Conservation (phyloP, 2,797 vertebrate genomes). For the Micromesistius poutassou region DNA sequence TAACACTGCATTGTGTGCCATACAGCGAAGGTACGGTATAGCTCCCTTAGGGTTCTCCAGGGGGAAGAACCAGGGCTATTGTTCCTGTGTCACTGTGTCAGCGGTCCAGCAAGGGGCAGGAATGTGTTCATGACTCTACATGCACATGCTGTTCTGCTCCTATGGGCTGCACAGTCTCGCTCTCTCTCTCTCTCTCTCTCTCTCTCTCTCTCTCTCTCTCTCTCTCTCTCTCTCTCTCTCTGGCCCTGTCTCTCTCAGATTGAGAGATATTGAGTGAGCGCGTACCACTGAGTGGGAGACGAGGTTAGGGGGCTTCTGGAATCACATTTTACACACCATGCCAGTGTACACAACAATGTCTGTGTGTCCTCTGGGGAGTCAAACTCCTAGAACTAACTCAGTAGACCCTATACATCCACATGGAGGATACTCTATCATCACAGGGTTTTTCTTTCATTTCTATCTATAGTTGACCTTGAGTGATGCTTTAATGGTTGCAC, state of each 20-base stretch:
- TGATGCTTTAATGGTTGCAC: background rate
- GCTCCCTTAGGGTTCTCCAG: constrained; percentile 35
- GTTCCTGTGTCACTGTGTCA: constrained; percentile 62
- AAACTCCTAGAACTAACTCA: constrained; percentile 1
- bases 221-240: too few relatives aligned
- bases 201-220: constrained; percentile 10
- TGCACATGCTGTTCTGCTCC: constrained; percentile 48
- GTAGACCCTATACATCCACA: background rate
- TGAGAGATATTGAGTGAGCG: constrained; percentile 26
- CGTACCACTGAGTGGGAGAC: constrained; percentile 12
- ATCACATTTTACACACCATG: constrained; percentile 18
- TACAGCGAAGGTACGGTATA: constrained; percentile 16
- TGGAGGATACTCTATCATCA: background rate
- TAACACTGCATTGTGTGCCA: background rate
- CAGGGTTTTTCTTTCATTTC: background rate
- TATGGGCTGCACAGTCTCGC: constrained; percentile 42
- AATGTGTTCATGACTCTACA: constrained; percentile 67
- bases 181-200: constrained; percentile 12
- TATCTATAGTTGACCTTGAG: background rate
- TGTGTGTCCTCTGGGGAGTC: constrained; percentile 5
- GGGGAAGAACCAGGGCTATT: constrained; percentile 35
- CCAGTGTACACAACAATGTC: background rate
- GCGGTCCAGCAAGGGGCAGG: constrained; percentile 48
- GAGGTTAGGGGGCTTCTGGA: background rate
- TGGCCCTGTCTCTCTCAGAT: constrained; percentile 7